Evolutionary conservation across 1,140 invertebrate genomes (phyloP).

Genomic region (Thereuonema tuberculata): DNA sequence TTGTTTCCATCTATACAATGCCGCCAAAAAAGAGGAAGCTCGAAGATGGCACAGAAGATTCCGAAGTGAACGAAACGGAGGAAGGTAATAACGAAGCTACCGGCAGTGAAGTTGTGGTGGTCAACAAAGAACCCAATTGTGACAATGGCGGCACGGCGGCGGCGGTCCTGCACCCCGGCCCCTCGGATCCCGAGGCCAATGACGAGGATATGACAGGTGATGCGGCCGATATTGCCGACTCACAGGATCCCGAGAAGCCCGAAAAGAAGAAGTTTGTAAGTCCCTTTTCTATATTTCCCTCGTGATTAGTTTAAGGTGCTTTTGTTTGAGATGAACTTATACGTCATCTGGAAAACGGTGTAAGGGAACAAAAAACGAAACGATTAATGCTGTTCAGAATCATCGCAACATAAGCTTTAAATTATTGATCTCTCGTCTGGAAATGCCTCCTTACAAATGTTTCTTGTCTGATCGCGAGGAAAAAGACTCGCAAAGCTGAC

Average conservation of each 20-base stretch:
- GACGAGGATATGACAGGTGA: background rate
- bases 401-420: background rate
- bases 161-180: background rate
- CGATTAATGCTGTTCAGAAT: background rate
- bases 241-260: background rate
- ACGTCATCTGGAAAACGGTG: background rate
- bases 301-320: background rate
- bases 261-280: background rate
- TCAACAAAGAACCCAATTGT: background rate
- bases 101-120: background rate
- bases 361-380: background rate
- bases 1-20: background rate
- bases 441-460: background rate
- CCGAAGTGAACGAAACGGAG: background rate
- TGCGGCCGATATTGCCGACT: background rate
- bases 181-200: background rate
- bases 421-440: background rate
- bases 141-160: background rate
- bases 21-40: background rate
- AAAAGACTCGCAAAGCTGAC: too few species aligned
- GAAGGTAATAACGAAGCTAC: background rate
- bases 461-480: background rate
- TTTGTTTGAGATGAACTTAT: background rate
- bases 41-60: background rate
- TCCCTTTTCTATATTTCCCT: background rate